Conservation (phyloP, 2,888 invertebrate genomes). For the Siphonodentalium dalli region DNA sequence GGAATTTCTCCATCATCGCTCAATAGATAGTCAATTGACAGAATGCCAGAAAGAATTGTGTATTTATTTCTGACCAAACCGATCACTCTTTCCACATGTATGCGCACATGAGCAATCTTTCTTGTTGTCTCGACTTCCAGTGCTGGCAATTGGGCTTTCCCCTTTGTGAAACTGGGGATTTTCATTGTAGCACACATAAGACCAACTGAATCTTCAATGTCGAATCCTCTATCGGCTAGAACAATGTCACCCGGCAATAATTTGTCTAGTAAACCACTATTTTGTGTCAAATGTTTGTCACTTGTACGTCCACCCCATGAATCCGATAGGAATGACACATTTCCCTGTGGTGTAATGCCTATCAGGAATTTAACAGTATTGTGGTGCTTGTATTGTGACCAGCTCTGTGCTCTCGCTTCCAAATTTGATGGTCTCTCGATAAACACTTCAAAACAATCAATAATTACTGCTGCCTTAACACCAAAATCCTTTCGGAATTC, state of each 20-base stretch:
- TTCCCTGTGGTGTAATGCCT: constrained; percentile 31
- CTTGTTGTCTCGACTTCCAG: constrained; percentile 27
- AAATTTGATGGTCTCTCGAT: constrained; percentile 18
- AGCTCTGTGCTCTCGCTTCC: constrained; percentile 19
- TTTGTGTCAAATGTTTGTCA: constrained; percentile 33
- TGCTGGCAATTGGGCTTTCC: constrained; percentile 25
- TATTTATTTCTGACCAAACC: constrained; percentile 30
- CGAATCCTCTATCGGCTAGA: constrained; percentile 27
- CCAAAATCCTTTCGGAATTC: constrained; percentile 4
- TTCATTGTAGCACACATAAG: constrained; percentile 17
- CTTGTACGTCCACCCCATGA: constrained; percentile 30
- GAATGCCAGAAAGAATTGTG: constrained; percentile 20
- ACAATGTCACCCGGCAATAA: constrained; percentile 27
- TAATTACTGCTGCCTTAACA: constrained; percentile 12
- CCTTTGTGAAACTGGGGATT: constrained; percentile 29
- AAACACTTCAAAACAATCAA: constrained; percentile 21
- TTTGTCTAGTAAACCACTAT: constrained; percentile 13
- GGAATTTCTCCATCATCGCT: neutral
- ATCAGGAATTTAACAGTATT: constrained; percentile 31
- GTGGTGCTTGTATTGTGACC: too few relatives aligned
- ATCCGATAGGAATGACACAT: constrained; percentile 26
- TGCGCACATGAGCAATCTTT: constrained; percentile 26
- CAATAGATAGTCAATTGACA: constrained; percentile 22
- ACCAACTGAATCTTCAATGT: constrained; percentile 22
- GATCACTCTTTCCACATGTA: constrained; percentile 33